Percentiles rank a stretch among this genome's conserved stretches.
phyloP scores from a whole-genome alignment of 2,113 vertebrate genomes.

The Anser brachyrhynchus region DNA sequence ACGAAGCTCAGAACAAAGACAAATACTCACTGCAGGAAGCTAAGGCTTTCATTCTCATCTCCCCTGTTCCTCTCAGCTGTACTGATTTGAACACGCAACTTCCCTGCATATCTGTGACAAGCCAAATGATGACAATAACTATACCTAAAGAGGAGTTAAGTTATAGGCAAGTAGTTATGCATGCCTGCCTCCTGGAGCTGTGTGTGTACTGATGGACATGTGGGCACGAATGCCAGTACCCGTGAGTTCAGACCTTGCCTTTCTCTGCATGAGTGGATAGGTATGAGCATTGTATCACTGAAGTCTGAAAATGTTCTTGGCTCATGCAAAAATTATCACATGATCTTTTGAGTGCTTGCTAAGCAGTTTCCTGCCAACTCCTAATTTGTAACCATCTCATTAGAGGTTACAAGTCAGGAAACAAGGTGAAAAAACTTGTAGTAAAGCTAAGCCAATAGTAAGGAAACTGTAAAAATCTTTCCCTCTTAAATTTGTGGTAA shows the following conservation, averaged over 20 bases:
- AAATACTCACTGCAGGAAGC: neutral
- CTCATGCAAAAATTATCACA: constrained; percentile 44
- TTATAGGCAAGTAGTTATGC: neutral
- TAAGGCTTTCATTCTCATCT: neutral
- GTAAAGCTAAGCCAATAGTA: neutral
- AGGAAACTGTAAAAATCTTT: neutral
- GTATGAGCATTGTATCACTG: neutral
- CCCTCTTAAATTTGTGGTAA: neutral
- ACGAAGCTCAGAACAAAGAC: neutral
- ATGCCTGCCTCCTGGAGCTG: neutral
- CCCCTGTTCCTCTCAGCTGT: neutral
- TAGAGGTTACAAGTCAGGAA: constrained; percentile 3
- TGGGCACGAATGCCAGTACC: neutral
- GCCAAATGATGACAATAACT: neutral
- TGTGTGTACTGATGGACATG: accelerated
- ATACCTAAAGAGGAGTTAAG: neutral
- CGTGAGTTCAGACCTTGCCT: neutral
- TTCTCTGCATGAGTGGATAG: neutral
- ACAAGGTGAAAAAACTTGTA: neutral
- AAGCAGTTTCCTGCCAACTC: constrained; percentile 36
- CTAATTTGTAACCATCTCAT: constrained; percentile 23
- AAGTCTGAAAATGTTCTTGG: constrained; percentile 19
- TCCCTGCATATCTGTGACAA: neutral
- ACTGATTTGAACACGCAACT: neutral
- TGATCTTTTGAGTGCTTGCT: constrained; percentile 18